phyloP scores from a whole-genome alignment of 1,140 invertebrate genomes.

The Halesus radiatus region DNA sequence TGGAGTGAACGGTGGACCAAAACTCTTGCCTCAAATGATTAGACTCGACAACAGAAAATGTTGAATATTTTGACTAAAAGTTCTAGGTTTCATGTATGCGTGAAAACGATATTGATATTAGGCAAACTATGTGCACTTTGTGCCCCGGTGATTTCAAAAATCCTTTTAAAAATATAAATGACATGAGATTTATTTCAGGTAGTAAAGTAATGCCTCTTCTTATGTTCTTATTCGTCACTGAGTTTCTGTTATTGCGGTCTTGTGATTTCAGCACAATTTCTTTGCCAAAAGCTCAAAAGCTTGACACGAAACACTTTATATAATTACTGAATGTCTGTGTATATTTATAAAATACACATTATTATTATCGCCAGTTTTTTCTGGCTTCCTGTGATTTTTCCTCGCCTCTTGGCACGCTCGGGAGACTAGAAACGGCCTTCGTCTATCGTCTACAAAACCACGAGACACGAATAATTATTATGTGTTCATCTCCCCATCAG shows the following conservation, averaged over 20 bases:
- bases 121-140: too few relatives aligned
- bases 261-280: constrained; percentile 2
- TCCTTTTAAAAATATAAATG: background rate
- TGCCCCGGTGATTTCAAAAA: too few relatives aligned
- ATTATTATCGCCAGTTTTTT: background rate
- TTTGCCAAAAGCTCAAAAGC: background rate
- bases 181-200: constrained; percentile 1
- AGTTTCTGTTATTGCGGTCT: background rate
- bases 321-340: background rate
- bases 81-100: too few relatives aligned
- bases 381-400: constrained; percentile 2
- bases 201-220: background rate
- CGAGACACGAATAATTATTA: constrained; percentile 1
- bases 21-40: too few relatives aligned
- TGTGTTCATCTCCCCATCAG: background rate
- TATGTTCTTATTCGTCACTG: background rate
- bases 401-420: background rate
- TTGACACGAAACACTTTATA: background rate
- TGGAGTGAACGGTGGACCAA: too few relatives aligned
- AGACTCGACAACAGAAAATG: too few relatives aligned
- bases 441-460: background rate
- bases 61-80: too few relatives aligned
- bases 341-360: constrained; percentile 4
- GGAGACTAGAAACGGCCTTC: constrained; percentile 6
- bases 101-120: too few relatives aligned